phyloP scores from a whole-genome alignment of 2,797 vertebrate genomes.

The Catharus ustulatus region DNA sequence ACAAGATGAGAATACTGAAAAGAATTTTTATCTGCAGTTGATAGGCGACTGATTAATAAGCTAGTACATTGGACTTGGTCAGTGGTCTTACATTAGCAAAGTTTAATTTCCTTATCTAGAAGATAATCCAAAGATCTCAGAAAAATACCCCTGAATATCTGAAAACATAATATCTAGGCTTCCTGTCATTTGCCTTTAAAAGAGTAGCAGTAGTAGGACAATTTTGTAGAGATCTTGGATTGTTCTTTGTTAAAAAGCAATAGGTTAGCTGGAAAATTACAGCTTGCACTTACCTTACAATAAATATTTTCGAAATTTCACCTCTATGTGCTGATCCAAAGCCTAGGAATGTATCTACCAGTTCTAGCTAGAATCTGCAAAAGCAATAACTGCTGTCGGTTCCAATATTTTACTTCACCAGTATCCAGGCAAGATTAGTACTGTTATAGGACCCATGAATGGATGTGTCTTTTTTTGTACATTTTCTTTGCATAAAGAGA shows the following conservation, averaged over 20 bases:
- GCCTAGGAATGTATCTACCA: background rate
- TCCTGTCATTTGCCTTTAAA: background rate
- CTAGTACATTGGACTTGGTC: background rate
- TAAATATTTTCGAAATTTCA: background rate
- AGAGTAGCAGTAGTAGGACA: background rate
- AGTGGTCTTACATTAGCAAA: background rate
- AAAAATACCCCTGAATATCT: background rate
- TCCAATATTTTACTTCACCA: background rate
- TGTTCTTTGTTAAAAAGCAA: background rate
- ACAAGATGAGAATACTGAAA: background rate
- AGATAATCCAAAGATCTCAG: background rate
- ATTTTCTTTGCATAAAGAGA: background rate
- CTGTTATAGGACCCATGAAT: background rate
- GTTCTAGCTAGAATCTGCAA: background rate
- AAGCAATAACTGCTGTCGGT: background rate
- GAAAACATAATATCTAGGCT: background rate
- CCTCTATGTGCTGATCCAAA: accelerated
- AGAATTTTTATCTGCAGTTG: background rate
- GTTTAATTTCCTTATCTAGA: background rate
- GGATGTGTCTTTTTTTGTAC: background rate
- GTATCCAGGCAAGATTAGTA: background rate
- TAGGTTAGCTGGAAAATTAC: background rate
- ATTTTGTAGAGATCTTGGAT: background rate
- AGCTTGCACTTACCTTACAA: background rate
- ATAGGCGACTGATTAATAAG: background rate